Conservation (phyloP, 2,797 vertebrate species). For the Furcifer pardalis region DNA sequence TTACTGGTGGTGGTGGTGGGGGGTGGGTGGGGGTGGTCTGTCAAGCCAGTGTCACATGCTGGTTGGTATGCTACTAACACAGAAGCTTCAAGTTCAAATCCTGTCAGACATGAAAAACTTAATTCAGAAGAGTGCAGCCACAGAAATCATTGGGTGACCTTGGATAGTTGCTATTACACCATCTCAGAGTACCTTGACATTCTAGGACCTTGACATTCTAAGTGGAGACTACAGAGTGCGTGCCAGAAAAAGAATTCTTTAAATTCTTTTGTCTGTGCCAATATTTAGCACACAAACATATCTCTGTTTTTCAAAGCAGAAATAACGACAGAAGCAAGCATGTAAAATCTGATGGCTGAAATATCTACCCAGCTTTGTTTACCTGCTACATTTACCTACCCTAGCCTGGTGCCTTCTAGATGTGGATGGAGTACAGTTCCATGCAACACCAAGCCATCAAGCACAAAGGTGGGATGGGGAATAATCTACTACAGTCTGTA, state of each 20-base stretch:
- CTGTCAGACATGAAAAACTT: slow-evolving; percentile 11
- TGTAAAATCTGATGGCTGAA: background rate
- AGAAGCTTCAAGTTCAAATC: background rate
- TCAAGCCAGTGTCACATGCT: too few species aligned
- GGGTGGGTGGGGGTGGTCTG: too few species aligned
- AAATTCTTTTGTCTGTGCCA: background rate
- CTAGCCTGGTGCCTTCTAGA: too few species aligned
- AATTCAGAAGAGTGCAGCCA: slow-evolving; percentile 1
- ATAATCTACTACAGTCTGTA: background rate
- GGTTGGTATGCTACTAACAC: background rate
- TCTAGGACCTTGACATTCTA: background rate
- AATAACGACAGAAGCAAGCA: too few species aligned
- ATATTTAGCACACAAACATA: background rate
- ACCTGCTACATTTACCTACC: background rate
- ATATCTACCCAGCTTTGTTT: background rate
- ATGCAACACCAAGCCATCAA: background rate
- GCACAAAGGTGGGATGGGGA: background rate
- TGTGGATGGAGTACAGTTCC: background rate
- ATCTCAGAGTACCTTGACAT: background rate
- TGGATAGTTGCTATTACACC: background rate
- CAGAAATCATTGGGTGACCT: slow-evolving; percentile 1
- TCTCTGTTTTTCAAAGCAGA: background rate
- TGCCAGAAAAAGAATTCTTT: background rate
- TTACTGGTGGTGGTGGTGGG: too few species aligned
- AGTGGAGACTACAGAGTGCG: background rate